phyloP scores from a whole-genome alignment of 2,888 invertebrate species.

The Pyrocoelia pectoralis region DNA sequence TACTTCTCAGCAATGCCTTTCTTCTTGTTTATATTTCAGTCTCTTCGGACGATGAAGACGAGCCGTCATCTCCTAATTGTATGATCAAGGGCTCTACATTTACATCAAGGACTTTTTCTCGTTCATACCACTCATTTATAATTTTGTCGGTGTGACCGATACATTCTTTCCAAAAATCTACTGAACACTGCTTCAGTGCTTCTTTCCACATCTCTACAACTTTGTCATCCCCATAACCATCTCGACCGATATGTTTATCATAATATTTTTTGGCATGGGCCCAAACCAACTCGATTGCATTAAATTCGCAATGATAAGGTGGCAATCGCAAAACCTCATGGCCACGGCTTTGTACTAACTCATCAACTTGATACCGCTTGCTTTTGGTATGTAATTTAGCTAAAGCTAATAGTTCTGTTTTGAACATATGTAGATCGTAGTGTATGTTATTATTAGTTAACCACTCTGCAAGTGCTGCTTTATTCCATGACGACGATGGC shows the following conservation, averaged over 20 bases:
- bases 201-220: background rate
- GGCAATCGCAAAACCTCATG: background rate
- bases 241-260: slow-evolving; percentile 1
- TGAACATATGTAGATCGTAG: background rate
- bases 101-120: no score
- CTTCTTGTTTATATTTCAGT: no score
- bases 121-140: no score
- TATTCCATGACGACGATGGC: background rate
- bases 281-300: background rate
- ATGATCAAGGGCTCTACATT: no score
- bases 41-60: no score
- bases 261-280: background rate
- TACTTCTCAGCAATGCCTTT: no score
- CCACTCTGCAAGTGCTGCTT: background rate
- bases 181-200: background rate
- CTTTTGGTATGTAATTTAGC: background rate
- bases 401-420: background rate
- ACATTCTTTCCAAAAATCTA: background rate
- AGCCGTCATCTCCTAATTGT: no score
- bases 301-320: background rate
- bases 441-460: background rate
- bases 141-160: background rate
- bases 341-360: background rate
- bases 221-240: slow-evolving; percentile 2
- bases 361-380: background rate